Percentiles rank a stretch among this genome's conserved stretches.
phyloP scores from a whole-genome alignment of 2,888 invertebrate genomes.

The Drosophila monieri region DNA sequence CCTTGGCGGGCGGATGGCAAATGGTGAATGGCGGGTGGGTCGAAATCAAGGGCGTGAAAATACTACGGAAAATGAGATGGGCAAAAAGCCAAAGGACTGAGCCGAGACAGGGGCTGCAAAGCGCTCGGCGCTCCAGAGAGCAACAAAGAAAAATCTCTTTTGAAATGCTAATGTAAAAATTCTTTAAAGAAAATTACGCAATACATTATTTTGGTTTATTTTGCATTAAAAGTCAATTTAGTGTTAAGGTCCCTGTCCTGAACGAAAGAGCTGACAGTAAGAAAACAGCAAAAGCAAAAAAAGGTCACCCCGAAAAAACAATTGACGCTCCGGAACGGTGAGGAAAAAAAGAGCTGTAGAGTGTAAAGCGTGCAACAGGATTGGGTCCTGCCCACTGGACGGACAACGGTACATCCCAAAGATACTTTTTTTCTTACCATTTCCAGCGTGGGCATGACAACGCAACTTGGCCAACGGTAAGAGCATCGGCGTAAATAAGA shows the following conservation, averaged over 20 bases:
- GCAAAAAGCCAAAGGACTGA: constrained; percentile 16
- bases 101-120: constrained; percentile 3
- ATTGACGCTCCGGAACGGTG: constrained; percentile 16
- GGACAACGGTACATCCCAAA: constrained; percentile 18
- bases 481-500: constrained; percentile 65
- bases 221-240: constrained; percentile 81
- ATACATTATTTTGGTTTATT: constrained; percentile 81
- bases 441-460: constrained; percentile 66
- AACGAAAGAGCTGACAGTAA: constrained; percentile 10
- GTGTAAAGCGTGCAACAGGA: constrained; percentile 74
- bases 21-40: not conserved
- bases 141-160: constrained; percentile 71
- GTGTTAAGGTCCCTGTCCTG: constrained; percentile 65
- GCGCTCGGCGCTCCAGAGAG: constrained; percentile 37
- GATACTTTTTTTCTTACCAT: constrained; percentile 16
- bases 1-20: constrained; percentile 47
- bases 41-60: constrained; percentile 57
- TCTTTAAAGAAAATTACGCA: constrained; percentile 80
- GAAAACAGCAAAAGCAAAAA: constrained; percentile 45
- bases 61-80: constrained; percentile 33
- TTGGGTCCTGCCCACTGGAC: constrained; percentile 52
- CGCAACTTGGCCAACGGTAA: constrained; percentile 70
- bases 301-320: constrained; percentile 50
- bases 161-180: constrained; percentile 81
- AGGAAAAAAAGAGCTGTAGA: constrained; percentile 62